Evolutionary conservation across 1,140 invertebrate genomes (phyloP).

Genomic region (Calephelis virginiensis): DNA sequence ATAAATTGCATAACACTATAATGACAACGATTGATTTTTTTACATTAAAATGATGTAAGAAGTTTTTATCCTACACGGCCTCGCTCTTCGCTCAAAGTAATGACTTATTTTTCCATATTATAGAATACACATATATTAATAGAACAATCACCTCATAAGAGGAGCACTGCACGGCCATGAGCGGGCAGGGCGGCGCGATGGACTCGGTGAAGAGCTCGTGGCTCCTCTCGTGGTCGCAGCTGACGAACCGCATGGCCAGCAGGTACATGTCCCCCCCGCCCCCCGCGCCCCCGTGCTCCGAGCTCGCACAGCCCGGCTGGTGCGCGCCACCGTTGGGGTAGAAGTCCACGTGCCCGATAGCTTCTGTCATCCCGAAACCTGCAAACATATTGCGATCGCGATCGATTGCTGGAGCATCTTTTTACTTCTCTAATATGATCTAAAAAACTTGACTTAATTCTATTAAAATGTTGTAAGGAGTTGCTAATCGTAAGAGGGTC

Average conservation of each 20-base stretch:
- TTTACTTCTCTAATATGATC: too few relatives aligned
- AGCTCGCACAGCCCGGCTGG: constrained; percentile 91
- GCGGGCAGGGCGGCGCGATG: constrained; percentile 86
- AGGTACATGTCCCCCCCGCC: constrained; percentile 80
- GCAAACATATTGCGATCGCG: constrained; percentile 17
- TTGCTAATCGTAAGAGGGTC: too few relatives aligned
- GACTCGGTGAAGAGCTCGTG: constrained; percentile 93
- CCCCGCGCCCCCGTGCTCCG: constrained; percentile 83
- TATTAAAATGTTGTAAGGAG: too few relatives aligned
- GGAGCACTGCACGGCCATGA: constrained; percentile 86
- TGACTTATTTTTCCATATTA: too few relatives aligned
- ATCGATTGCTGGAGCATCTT: too few relatives aligned
- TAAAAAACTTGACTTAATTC: too few relatives aligned
- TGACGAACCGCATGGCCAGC: constrained; percentile 87
- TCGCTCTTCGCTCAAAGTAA: too few relatives aligned
- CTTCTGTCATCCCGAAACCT: constrained; percentile 89
- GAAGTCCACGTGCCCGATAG: constrained; percentile 92
- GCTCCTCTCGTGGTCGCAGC: constrained; percentile 92
- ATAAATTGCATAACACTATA: too few relatives aligned
- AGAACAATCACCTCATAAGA: constrained; percentile 82
- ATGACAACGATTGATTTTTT: too few relatives aligned
- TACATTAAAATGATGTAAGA: too few relatives aligned
- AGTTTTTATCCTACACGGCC: too few relatives aligned
- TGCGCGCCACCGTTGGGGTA: constrained; percentile 92
- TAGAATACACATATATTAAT: too few relatives aligned